A percentile compares a stretch with the other conserved stretches of the same genome.
phyloP scores from a whole-genome alignment of 1,140 invertebrate species.

The Melanaphis sacchari region DNA sequence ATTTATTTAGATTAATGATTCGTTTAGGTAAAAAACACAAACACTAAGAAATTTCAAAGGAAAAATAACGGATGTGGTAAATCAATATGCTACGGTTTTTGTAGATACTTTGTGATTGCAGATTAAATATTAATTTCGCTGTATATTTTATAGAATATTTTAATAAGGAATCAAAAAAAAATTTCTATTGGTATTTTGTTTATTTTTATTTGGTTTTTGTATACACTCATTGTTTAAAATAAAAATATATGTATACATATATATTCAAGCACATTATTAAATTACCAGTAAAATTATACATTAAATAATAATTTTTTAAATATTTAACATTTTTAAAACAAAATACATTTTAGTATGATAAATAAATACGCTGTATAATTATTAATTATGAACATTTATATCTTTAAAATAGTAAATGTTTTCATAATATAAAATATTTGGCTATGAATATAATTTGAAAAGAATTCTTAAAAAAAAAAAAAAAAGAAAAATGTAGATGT shows the following conservation, averaged over 20 bases:
- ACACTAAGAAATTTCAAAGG: background rate
- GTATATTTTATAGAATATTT: background rate
- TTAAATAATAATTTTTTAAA: background rate
- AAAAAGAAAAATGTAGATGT: no score
- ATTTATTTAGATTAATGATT: conserved; percentile 44
- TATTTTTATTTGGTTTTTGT: background rate
- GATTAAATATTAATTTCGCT: background rate
- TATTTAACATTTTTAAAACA: background rate
- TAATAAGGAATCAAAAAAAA: background rate
- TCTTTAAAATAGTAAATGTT: background rate
- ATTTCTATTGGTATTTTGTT: background rate
- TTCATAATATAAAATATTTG: background rate
- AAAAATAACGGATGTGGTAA: conserved; percentile 35
- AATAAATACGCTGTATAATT: background rate
- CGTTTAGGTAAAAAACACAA: background rate
- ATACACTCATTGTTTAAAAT: background rate
- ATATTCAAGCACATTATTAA: background rate
- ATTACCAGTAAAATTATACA: background rate
- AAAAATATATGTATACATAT: background rate
- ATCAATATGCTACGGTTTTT: conserved; percentile 23
- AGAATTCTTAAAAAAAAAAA: background rate
- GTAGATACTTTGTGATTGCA: background rate
- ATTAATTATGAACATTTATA: background rate
- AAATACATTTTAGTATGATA: background rate
- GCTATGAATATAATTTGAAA: background rate